Conservation (phyloP, 2,888 invertebrate genomes). For the Calameuta idolon region DNA sequence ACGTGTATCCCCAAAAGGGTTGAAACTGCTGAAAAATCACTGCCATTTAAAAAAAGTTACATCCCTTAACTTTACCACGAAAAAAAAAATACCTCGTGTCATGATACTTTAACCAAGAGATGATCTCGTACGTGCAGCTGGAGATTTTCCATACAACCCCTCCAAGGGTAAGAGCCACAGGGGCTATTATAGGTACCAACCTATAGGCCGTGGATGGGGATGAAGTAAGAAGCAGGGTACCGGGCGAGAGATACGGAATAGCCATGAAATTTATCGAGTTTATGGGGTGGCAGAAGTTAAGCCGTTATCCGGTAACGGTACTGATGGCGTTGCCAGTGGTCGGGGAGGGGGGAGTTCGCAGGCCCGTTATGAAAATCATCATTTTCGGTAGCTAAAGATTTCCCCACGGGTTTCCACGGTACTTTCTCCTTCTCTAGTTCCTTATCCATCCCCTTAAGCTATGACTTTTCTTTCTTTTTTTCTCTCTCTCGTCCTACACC, state of each 20-base stretch:
- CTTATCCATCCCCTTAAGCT: background rate
- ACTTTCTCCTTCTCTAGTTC: background rate
- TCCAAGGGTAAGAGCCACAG: background rate
- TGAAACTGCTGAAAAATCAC: background rate
- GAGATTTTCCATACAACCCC: background rate
- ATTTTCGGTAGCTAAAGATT: constrained; percentile 47
- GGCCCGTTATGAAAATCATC: constrained; percentile 46
- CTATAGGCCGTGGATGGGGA: background rate
- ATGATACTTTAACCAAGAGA: background rate
- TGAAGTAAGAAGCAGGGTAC: constrained; percentile 27
- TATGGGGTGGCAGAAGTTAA: constrained; percentile 47
- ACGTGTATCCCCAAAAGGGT: background rate
- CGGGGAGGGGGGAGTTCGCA: background rate
- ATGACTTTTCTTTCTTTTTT: background rate
- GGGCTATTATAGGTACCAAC: background rate
- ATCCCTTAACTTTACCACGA: background rate
- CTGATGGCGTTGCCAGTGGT: background rate
- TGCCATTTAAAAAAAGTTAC: background rate
- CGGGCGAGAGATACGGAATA: constrained; percentile 38
- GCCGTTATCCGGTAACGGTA: constrained; percentile 22
- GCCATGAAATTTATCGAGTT: constrained; percentile 54
- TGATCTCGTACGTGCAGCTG: background rate
- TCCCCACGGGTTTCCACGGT: constrained; percentile 37
- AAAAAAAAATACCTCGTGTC: background rate
- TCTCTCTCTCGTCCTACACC: background rate